These are phyloP conservation scores for Netelia virgata DNA, from an alignment of 2,888 invertebrate species.

Conservation along the genomic window DNA sequence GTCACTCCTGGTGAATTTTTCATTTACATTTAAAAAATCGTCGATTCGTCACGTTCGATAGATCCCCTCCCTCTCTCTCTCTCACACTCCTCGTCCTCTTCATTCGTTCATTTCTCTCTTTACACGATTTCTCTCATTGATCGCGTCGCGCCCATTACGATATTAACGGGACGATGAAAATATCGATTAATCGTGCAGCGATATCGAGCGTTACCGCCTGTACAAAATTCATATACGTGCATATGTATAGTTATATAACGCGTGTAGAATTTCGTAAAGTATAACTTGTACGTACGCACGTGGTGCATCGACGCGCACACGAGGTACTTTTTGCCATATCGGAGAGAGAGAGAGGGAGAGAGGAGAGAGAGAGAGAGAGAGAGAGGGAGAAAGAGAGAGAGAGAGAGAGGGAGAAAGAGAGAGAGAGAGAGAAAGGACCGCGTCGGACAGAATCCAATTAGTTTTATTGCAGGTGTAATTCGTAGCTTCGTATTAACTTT, in stretches of 20 bases:
- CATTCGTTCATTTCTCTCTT: not conserved
- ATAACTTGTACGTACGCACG: slow-evolving; percentile 31
- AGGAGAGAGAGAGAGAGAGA: slow-evolving; percentile 21
- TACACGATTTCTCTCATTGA: slow-evolving; percentile 28
- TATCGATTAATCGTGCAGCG: slow-evolving; percentile 60
- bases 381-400: not conserved
- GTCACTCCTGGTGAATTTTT: not conserved
- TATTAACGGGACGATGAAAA: slow-evolving; percentile 56
- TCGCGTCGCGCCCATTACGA: slow-evolving; percentile 35
- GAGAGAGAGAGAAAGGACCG: slow-evolving; percentile 48
- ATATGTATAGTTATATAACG: slow-evolving; percentile 11
- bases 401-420: not conserved
- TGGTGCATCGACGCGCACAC: slow-evolving; percentile 26
- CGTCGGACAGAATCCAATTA: slow-evolving; percentile 68
- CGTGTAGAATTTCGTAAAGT: slow-evolving; percentile 14
- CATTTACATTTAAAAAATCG: slow-evolving; percentile 3
- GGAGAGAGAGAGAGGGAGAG: slow-evolving; percentile 38
- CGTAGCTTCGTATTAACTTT: slow-evolving; percentile 70
- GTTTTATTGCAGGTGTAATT: slow-evolving; percentile 71
- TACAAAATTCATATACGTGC: slow-evolving; percentile 17
- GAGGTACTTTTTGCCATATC: slow-evolving; percentile 55
- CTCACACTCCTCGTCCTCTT: not conserved
- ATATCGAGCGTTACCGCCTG: not conserved
- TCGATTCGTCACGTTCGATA: not conserved
- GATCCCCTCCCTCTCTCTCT: not conserved